These are phyloP conservation scores for Coptodon bakossiorum DNA, from an alignment of 2,113 vertebrate species.

Conservation along the genomic window DNA sequence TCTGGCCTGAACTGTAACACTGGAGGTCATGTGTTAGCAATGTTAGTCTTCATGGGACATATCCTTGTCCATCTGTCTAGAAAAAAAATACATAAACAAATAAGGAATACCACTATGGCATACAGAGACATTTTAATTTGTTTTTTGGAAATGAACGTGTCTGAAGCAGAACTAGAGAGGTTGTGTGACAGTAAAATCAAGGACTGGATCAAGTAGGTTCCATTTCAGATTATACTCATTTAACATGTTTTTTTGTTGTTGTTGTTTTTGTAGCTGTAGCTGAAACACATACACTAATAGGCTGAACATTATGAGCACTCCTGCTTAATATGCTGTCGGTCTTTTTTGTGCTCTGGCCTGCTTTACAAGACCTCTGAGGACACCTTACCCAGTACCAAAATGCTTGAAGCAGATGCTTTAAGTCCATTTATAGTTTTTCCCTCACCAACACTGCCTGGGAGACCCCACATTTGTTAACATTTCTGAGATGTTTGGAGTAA, in stretches of 20 bases:
- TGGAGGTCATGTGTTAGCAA: not conserved
- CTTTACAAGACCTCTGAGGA: not conserved
- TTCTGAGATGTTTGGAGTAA: not conserved
- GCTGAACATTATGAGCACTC: not conserved
- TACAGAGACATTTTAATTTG: not conserved
- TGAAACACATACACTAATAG: not conserved
- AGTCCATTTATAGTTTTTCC: not conserved
- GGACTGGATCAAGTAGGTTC: not conserved
- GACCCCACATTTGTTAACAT: not conserved
- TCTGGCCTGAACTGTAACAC: not conserved
- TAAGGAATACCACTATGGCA: not conserved
- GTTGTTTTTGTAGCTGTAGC: not conserved
- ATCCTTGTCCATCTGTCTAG: constrained; percentile 12
- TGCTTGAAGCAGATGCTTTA: not conserved
- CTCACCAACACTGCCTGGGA: not conserved
- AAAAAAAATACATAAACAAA: not conserved
- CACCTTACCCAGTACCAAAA: not conserved
- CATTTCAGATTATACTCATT: not conserved
- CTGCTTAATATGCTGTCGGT: not conserved
- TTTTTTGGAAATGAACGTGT: not conserved
- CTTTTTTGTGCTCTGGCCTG: not conserved
- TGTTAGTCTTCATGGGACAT: not conserved
- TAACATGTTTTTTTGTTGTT: not conserved
- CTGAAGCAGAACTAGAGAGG: not conserved
- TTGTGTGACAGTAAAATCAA: not conserved